Percentiles rank a stretch among this genome's conserved stretches.
Conservation (phyloP, 1,140 invertebrate genomes). For the Parapsyche elsis region DNA sequence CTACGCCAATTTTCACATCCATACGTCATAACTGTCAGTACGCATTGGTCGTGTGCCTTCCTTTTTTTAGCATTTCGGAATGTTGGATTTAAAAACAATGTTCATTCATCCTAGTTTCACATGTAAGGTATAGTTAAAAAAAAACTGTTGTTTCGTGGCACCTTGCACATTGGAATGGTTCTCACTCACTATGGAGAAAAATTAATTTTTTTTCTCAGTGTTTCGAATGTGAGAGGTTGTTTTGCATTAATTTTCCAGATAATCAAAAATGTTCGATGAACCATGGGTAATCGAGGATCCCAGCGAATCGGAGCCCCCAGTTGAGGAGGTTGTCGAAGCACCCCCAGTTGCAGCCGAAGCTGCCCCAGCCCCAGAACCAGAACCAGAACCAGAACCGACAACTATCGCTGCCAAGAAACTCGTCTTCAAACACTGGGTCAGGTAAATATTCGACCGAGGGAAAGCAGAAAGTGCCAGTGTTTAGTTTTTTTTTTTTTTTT, state of each 20-base stretch:
- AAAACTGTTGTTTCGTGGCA: too few relatives aligned
- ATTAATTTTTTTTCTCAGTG: not conserved
- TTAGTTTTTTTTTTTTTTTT: too few relatives aligned
- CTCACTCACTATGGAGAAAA: not conserved
- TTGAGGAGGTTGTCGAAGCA: conserved; percentile 48
- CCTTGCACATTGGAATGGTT: too few relatives aligned
- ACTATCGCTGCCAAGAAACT: conserved; percentile 67
- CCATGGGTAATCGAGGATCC: conserved; percentile 54
- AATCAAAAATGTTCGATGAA: conserved; percentile 41
- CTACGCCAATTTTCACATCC: too few relatives aligned
- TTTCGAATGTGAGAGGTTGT: not conserved
- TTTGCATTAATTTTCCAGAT: not conserved
- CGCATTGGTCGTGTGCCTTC: too few relatives aligned
- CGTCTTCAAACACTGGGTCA: conserved; percentile 79
- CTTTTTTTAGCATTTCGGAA: too few relatives aligned
- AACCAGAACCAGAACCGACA: conserved; percentile 69
- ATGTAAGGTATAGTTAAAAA: too few relatives aligned
- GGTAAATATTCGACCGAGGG: conserved; percentile 61
- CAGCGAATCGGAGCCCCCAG: conserved; percentile 31
- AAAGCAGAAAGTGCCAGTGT: not conserved
- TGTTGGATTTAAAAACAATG: too few relatives aligned
- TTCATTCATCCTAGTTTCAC: too few relatives aligned
- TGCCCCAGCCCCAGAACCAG: conserved; percentile 58
- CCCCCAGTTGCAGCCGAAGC: conserved; percentile 58
- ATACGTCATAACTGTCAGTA: too few relatives aligned